A percentile compares a stretch with the other conserved stretches of the same genome.
Evolutionary conservation across 92 coral and sea anemone species (phyloP).

Genomic region (Porites lobata): DNA sequence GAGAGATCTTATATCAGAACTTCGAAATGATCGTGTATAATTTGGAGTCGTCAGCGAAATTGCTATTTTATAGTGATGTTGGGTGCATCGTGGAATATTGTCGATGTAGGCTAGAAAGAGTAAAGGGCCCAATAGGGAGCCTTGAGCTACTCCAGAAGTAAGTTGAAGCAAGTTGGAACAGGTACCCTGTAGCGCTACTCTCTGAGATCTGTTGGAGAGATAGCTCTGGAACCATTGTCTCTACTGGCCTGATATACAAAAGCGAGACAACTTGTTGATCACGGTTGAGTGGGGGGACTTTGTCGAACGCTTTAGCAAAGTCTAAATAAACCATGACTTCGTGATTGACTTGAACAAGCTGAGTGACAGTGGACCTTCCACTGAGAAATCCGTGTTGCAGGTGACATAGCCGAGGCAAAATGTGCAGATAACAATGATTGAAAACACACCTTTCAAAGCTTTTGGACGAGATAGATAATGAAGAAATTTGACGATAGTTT

Average conservation of each 20-base stretch:
- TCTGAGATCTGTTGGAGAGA: constrained; percentile 44
- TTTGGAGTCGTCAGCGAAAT: no score
- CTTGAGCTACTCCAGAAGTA: constrained; percentile 31
- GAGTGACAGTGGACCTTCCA: constrained; percentile 52
- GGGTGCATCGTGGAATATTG: no score
- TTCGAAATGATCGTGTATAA: no score
- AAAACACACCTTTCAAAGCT: constrained; percentile 57
- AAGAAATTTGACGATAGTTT: constrained; percentile 67
- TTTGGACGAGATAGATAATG: constrained; percentile 51
- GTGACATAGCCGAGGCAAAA: constrained; percentile 23
- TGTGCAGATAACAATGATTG: constrained; percentile 55
- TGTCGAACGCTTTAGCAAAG: constrained; percentile 69
- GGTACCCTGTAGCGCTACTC: constrained; percentile 48
- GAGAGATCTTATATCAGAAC: constrained; percentile 8
- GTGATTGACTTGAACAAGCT: constrained; percentile 64
- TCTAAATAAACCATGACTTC: constrained; percentile 51
- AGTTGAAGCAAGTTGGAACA: constrained; percentile 65
- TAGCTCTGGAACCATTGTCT: constrained; percentile 51
- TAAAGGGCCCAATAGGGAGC: not conserved
- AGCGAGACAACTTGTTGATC: constrained; percentile 13
- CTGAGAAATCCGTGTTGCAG: constrained; percentile 72
- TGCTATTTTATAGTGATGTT: not conserved
- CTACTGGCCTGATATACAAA: constrained; percentile 32
- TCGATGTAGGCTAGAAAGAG: not conserved
- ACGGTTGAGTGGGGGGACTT: constrained; percentile 59